A percentile compares a stretch with the other conserved stretches of the same genome.
Evolutionary conservation across 1,140 invertebrate species (phyloP).

Genomic region (Sarcophaga bullata): DNA sequence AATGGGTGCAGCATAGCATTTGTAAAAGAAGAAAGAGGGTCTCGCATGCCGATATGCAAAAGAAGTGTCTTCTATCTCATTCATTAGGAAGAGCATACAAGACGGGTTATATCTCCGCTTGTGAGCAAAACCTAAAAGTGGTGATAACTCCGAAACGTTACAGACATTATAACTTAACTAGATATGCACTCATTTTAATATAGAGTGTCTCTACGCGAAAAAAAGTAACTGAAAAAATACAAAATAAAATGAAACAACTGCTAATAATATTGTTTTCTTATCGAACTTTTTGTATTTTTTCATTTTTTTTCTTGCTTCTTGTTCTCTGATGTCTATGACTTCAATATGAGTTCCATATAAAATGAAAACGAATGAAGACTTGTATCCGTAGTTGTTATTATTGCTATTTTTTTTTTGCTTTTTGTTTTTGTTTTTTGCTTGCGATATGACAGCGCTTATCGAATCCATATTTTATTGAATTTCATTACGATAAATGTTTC

Average conservation of each 20-base stretch:
- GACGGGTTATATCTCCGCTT: no score
- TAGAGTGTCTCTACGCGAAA: not conserved
- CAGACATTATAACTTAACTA: not conserved
- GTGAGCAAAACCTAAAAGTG: no score
- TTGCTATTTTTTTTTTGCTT: not conserved
- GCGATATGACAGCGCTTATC: not conserved
- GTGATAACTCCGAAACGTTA: not conserved
- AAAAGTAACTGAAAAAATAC: not conserved
- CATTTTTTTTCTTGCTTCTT: not conserved
- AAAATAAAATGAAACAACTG: not conserved
- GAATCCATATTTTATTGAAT: slow-evolving; percentile 1
- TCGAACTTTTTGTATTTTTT: not conserved
- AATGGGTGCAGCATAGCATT: no score
- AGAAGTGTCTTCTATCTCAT: no score
- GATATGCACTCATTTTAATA: not conserved
- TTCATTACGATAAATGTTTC: not conserved
- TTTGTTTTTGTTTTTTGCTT: not conserved
- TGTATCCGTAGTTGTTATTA: no score
- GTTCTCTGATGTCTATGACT: not conserved
- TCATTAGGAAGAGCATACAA: no score
- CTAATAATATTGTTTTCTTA: slow-evolving; percentile 18
- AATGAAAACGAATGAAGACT: no score
- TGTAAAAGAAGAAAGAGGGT: no score
- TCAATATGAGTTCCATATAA: not conserved
- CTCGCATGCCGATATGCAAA: no score